Evolutionary conservation across 1,140 invertebrate genomes (phyloP).

Genomic region (Dryas iulia): DNA sequence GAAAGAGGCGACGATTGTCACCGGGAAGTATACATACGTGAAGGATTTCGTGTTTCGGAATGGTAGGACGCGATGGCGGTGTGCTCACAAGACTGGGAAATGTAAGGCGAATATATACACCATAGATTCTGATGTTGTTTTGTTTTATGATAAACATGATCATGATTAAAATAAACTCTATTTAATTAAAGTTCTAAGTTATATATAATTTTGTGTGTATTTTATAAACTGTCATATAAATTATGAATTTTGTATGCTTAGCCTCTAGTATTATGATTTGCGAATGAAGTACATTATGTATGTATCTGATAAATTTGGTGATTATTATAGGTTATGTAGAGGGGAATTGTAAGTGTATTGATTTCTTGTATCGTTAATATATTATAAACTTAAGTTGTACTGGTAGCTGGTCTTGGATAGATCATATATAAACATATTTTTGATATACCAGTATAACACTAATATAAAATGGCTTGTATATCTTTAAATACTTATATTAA

Average conservation of each 20-base stretch:
- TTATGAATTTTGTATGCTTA: no score
- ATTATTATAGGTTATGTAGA: no score
- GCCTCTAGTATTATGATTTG: background rate
- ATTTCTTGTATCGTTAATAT: no score
- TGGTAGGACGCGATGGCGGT: conserved; percentile 48
- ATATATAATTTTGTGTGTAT: background rate
- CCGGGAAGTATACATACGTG: conserved; percentile 43
- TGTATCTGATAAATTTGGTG: no score
- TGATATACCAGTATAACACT: no score
- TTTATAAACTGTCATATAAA: background rate
- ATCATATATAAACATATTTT: no score
- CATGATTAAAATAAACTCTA: conserved; percentile 1
- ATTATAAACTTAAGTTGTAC: no score
- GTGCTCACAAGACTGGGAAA: conserved; percentile 36
- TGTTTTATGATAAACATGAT: conserved; percentile 52
- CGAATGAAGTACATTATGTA: background rate
- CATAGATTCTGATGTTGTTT: conserved; percentile 48
- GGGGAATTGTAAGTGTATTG: no score
- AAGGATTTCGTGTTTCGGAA: conserved; percentile 50
- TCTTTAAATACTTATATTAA: no score
- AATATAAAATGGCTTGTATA: no score
- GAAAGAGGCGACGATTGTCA: conserved; percentile 41
- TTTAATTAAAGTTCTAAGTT: no score
- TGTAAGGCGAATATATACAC: conserved; percentile 54
- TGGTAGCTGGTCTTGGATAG: no score